Evolutionary conservation across 2,888 invertebrate genomes (phyloP).

Genomic region (Asteroscopus sphinx): DNA sequence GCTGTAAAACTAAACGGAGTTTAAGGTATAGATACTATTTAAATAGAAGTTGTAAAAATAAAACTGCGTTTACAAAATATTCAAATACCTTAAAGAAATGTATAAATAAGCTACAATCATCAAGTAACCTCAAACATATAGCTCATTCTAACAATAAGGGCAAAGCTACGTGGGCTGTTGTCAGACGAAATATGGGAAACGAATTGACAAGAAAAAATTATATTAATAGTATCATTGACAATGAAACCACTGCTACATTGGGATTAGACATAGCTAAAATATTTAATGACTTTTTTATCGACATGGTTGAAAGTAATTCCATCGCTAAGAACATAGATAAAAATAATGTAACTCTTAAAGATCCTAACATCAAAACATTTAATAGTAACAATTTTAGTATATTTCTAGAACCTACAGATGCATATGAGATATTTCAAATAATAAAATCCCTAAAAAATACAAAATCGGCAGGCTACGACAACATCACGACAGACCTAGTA

Average conservation of each 20-base stretch:
- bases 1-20: slow-evolving; percentile 3
- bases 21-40: slow-evolving; percentile 8
- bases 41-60: background rate
- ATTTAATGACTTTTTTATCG: slow-evolving; percentile 6
- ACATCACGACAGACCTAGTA: slow-evolving; percentile 1
- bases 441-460: slow-evolving; percentile 5
- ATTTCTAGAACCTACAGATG: slow-evolving; percentile 1
- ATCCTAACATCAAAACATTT: background rate
- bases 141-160: background rate
- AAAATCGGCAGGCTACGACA: background rate
- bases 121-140: background rate
- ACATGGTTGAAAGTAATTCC: background rate
- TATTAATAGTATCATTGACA: slow-evolving; percentile 4
- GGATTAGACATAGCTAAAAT: background rate
- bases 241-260: background rate
- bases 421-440: background rate
- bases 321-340: too few species aligned
- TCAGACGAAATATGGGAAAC: slow-evolving; percentile 2
- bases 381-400: slow-evolving; percentile 2
- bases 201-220: background rate
- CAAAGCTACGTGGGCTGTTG: slow-evolving; percentile 1
- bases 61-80: background rate
- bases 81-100: too few species aligned
- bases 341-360: background rate
- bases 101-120: slow-evolving; percentile 3